phyloP scores from a whole-genome alignment of 2,113 vertebrate genomes.

The Bungarus multicinctus region DNA sequence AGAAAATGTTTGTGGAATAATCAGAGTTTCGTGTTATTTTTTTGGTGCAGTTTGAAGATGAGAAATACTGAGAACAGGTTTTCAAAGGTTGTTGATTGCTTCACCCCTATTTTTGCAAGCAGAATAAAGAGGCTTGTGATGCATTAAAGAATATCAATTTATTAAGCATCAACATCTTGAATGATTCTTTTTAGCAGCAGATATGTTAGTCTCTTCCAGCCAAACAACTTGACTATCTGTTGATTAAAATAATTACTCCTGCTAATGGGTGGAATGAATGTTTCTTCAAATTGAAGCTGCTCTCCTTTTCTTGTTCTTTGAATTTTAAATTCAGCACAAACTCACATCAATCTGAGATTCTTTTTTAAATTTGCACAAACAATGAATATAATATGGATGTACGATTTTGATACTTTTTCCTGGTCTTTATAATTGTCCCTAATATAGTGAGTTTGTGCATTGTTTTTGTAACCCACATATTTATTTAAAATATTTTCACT shows the following conservation, averaged over 20 bases:
- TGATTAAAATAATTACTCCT: not conserved
- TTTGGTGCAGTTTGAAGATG: not conserved
- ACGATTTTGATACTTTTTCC: not conserved
- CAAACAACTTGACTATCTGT: not conserved
- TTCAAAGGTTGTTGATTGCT: not conserved
- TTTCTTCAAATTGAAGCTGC: not conserved
- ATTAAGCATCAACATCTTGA: not conserved
- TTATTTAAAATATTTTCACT: not conserved
- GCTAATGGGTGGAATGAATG: not conserved
- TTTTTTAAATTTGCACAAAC: not conserved
- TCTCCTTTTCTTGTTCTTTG: not conserved
- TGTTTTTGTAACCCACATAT: not conserved
- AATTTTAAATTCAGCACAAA: not conserved
- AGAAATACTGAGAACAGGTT: not conserved
- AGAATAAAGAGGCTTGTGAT: not conserved
- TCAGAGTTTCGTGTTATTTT: not conserved
- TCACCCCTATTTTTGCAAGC: not conserved
- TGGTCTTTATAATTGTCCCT: not conserved
- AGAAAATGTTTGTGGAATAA: not conserved
- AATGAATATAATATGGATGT: not conserved
- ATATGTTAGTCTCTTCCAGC: not conserved
- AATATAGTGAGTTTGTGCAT: not conserved
- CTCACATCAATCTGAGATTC: not conserved
- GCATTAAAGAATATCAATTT: not conserved
- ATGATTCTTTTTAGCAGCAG: not conserved